Conservation (phyloP, 1,140 invertebrate genomes). For the Episyrphus balteatus region DNA sequence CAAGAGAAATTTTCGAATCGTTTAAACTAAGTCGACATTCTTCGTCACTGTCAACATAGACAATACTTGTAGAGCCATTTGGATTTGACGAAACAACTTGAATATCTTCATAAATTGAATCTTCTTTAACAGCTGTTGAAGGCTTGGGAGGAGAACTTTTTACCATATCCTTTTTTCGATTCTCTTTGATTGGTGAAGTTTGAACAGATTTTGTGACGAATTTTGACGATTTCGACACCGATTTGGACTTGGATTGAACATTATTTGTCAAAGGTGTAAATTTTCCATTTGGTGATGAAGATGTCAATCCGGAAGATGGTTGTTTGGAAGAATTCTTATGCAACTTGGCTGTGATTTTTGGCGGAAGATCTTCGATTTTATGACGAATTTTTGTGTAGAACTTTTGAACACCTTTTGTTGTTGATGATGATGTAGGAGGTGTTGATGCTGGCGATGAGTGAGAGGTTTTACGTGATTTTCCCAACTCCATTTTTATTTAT, state of each 20-base stretch:
- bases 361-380: slow-evolving; percentile 32
- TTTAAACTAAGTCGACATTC: slow-evolving; percentile 21
- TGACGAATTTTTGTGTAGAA: slow-evolving; percentile 31
- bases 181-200: neutral
- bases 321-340: neutral
- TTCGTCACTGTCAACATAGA: slow-evolving; percentile 28
- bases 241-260: neutral
- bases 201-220: neutral
- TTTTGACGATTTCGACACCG: neutral
- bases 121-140: too few species aligned
- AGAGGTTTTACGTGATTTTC: slow-evolving; percentile 5
- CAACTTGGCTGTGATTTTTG: slow-evolving; percentile 19
- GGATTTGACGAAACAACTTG: neutral
- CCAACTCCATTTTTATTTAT: too few species aligned
- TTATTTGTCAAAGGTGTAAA: neutral
- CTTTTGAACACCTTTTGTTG: slow-evolving; percentile 12
- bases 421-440: neutral
- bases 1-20: slow-evolving; percentile 27
- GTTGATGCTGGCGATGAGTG: slow-evolving; percentile 1
- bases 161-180: slow-evolving; percentile 5
- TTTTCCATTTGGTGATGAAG: slow-evolving; percentile 1
- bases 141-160: slow-evolving; percentile 5
- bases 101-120: neutral
- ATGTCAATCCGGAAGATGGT: neutral
- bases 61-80: slow-evolving; percentile 12